A percentile compares a stretch with the other conserved stretches of the same genome.
Evolutionary conservation across 2,113 vertebrate genomes (phyloP).

Genomic region (Aix galericulata): DNA sequence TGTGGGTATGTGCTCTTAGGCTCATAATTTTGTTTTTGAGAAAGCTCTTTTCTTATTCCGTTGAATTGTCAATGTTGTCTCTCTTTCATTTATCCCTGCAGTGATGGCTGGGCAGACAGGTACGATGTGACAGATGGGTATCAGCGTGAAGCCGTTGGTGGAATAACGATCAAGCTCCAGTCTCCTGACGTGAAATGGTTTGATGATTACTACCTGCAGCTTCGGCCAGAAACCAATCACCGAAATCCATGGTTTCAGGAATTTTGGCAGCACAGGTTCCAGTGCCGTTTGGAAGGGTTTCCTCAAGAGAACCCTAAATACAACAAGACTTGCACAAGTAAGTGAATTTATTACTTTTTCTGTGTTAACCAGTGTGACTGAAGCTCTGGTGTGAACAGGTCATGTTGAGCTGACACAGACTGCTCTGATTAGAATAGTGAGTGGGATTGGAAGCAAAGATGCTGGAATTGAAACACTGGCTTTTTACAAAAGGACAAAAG

Average conservation of each 20-base stretch:
- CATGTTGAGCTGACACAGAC: neutral
- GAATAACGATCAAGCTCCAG: slow-evolving; percentile 99
- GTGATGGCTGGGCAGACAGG: slow-evolving; percentile 97
- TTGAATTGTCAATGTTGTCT: neutral
- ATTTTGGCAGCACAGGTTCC: slow-evolving; percentile 97
- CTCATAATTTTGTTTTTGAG: neutral
- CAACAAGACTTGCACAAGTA: slow-evolving; percentile 95
- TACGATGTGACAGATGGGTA: slow-evolving; percentile 97
- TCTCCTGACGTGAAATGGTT: slow-evolving; percentile 98
- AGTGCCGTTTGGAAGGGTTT: slow-evolving; percentile 92
- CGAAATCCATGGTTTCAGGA: slow-evolving; percentile 98
- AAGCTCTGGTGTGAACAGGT: neutral
- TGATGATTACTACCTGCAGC: slow-evolving; percentile 96
- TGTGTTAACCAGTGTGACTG: neutral
- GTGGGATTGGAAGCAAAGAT: neutral
- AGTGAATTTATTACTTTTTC: slow-evolving; percentile 66
- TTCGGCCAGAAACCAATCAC: slow-evolving; percentile 92
- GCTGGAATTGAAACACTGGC: neutral
- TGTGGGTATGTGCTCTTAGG: too few species aligned
- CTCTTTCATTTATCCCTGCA: slow-evolving; percentile 65
- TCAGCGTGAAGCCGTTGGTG: slow-evolving; percentile 91
- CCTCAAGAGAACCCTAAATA: slow-evolving; percentile 90
- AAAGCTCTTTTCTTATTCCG: neutral
- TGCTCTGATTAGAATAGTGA: neutral
- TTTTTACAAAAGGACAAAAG: neutral